A percentile compares a stretch with the other conserved stretches of the same genome.
These are phyloP conservation scores for Apis florea DNA, from an alignment of 1,140 invertebrate genomes.

Conservation along the genomic window DNA sequence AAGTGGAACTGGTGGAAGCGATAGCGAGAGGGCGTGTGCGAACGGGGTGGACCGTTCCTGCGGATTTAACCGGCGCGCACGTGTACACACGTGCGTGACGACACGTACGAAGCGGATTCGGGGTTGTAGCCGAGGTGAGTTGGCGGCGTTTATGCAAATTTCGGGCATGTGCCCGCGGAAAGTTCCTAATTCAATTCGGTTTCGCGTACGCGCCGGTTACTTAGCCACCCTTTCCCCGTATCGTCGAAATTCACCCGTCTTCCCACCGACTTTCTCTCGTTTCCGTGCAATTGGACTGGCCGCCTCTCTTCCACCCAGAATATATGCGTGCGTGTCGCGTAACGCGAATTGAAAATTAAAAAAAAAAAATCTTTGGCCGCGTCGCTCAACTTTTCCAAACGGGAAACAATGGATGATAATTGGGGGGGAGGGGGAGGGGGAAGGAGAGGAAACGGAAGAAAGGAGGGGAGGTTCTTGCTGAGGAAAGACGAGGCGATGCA, in stretches of 20 bases:
- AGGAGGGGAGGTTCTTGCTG: too few relatives aligned
- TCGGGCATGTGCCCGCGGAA: slow-evolving; percentile 69
- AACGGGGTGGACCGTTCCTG: slow-evolving; percentile 35
- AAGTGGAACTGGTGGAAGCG: not conserved
- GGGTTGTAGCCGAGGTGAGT: slow-evolving; percentile 53
- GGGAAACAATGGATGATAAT: slow-evolving; percentile 39
- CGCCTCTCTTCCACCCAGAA: too few relatives aligned
- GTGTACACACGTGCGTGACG: slow-evolving; percentile 41
- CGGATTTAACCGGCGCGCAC: slow-evolving; percentile 38
- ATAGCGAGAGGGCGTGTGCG: not conserved
- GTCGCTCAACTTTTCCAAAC: not conserved
- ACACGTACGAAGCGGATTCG: slow-evolving; percentile 28
- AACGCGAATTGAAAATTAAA: slow-evolving; percentile 27
- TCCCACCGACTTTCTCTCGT: not conserved
- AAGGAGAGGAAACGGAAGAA: too few relatives aligned
- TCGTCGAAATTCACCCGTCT: slow-evolving; percentile 52
- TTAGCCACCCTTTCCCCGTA: slow-evolving; percentile 60
- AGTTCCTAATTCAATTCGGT: slow-evolving; percentile 75
- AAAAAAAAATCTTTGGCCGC: not conserved
- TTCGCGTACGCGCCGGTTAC: slow-evolving; percentile 71
- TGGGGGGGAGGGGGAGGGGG: slow-evolving; percentile 2
- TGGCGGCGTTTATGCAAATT: slow-evolving; percentile 73
- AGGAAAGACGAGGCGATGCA: not conserved
- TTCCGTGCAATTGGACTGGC: not conserved
- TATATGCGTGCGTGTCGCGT: too few relatives aligned